Percentiles rank a stretch among this genome's conserved stretches.
These are phyloP conservation scores for Echinometra lucunter DNA, from an alignment of 53 echinoderm and acorn worm species.

Conservation along the genomic window DNA sequence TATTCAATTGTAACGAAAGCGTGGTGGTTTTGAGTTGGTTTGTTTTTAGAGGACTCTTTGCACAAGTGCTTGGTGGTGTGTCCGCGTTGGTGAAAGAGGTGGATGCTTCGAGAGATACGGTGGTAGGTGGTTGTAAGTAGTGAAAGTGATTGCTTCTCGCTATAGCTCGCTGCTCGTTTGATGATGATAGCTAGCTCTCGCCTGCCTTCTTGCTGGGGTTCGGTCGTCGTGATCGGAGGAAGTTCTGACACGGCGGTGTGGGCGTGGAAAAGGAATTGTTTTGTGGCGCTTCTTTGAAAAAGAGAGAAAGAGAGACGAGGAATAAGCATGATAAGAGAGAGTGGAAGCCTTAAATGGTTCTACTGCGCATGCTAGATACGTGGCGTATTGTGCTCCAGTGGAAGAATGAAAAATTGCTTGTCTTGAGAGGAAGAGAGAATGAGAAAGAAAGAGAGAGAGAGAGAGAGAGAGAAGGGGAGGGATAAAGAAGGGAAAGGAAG, in stretches of 20 bases:
- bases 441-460: background rate
- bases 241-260: background rate
- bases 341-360: background rate
- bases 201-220: too few species aligned
- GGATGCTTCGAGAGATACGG: background rate
- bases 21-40: background rate
- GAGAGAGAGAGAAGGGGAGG: background rate
- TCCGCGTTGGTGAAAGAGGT: background rate
- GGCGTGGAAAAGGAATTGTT: background rate
- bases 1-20: background rate
- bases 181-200: background rate
- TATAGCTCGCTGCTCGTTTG: background rate
- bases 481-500: too few species aligned
- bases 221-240: background rate
- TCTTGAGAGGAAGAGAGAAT: background rate
- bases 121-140: conserved; percentile 31
- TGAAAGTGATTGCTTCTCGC: conserved; percentile 25
- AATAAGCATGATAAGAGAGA: too few species aligned
- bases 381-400: background rate
- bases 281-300: conserved; percentile 13
- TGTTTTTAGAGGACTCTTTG: background rate
- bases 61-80: conserved; percentile 2
- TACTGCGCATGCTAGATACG: conserved; percentile 36
- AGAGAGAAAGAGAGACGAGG: background rate
- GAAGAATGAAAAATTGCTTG: background rate